Base-by-base conservation (phyloP, 2,797 vertebrate genomes). In the Heterohyrax brucei region DNA sequence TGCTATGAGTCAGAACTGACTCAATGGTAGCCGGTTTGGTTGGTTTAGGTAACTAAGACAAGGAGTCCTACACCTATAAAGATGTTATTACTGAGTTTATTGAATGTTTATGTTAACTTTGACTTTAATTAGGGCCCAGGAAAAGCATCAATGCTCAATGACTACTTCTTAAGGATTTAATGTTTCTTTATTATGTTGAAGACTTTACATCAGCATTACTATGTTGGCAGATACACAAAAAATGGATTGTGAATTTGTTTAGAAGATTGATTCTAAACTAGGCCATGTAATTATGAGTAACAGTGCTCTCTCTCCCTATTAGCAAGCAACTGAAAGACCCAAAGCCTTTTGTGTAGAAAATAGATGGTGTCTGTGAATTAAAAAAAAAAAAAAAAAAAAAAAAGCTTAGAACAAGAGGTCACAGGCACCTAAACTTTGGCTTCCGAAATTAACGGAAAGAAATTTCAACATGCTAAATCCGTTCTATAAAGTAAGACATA, bases 191-290 rank as follows among this genome's bases (percentile, higher is more conserved):
- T 99, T 97, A 99, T 99, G 98, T 99, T 99, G 93, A 99, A 99
- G 98, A 99, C 99, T 19, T 99, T 99, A 97, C 98, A 99, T 99
- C 97, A 99, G 99, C 98, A 99, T 99, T 98, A 99, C 99, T 97
- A 99, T 99, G 99, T 98, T 99, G 98, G 99, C 99, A 96, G 99
- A 99, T 98, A 99, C 99, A 97, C 98, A 99, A 96, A 99, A 99
- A 97, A 99, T 99, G 99, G 99, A 99, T 99, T 96, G 99, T 99
- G 97, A 99, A 99, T 98, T 99, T 99, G 92, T 99, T 99, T 97
- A 98, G 99, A 86, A 99, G 98, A 98, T 99, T 85, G 99, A 99
- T 99, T 99, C 99, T 87, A 99, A 99, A 98, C 98, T 99, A 99
- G 99, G 99, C 61, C 99, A 99, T 13, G 99, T 99, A n/a, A 99